A percentile compares a stretch with the other conserved stretches of the same genome.
These are phyloP conservation scores for Schizothorax lantsangensis DNA, from an alignment of 2,797 vertebrate genomes.

Conservation along the genomic window DNA sequence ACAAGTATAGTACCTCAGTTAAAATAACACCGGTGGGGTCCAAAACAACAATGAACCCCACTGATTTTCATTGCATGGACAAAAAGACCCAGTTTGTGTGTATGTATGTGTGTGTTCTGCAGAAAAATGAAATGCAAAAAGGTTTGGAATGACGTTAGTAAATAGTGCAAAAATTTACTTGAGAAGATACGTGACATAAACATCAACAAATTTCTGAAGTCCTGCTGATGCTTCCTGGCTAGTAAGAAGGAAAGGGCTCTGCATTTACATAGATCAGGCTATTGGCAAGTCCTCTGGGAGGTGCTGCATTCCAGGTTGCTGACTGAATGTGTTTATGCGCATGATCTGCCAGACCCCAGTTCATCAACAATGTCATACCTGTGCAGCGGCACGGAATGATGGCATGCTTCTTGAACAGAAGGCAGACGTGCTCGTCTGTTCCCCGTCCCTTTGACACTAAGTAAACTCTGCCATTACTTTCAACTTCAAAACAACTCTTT, in stretches of 20 bases:
- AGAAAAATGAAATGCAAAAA: background rate
- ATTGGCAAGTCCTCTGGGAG: conserved; percentile 74
- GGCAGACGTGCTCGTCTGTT: conserved; percentile 11
- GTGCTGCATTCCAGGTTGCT: conserved; percentile 74
- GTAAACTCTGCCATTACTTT: conserved; percentile 57
- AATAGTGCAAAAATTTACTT: background rate
- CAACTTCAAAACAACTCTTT: conserved; percentile 59
- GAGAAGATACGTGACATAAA: background rate
- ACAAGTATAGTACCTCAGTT: too few relatives aligned
- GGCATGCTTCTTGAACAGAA: conserved; percentile 52
- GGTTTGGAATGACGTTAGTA: background rate
- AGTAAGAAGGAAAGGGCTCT: conserved; percentile 59
- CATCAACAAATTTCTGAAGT: background rate
- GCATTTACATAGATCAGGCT: conserved; percentile 74
- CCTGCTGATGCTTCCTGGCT: background rate
- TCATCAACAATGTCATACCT: conserved; percentile 71
- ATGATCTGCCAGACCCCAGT: conserved; percentile 60
- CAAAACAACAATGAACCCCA: background rate
- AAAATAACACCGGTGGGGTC: too few relatives aligned
- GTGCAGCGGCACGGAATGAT: conserved; percentile 59
- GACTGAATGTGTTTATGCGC: conserved; percentile 71
- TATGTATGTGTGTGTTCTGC: background rate
- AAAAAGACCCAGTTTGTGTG: too few relatives aligned
- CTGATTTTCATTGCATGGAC: background rate
- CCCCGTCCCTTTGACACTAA: conserved; percentile 16